A percentile compares a stretch with the other conserved stretches of the same genome.
Evolutionary conservation across 2,797 vertebrate genomes (phyloP).

Genomic region (Myotis pilosus): DNA sequence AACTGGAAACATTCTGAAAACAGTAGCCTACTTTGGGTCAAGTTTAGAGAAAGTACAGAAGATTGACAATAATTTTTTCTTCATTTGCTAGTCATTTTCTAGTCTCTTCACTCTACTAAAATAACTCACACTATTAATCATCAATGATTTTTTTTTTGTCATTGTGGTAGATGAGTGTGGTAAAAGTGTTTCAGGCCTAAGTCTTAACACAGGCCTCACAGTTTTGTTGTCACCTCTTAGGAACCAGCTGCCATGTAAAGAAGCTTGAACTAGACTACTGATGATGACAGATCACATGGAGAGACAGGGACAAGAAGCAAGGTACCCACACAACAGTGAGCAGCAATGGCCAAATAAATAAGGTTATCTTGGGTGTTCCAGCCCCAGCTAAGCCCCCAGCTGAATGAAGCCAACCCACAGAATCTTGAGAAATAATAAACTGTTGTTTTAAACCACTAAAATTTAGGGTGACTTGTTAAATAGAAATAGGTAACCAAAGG

Average conservation of each 20-base stretch:
- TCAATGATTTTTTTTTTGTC: neutral
- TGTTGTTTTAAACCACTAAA: neutral
- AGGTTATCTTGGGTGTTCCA: neutral
- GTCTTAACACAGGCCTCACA: neutral
- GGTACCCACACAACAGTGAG: neutral
- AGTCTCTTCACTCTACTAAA: neutral
- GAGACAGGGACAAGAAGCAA: neutral
- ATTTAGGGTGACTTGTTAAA: slow-evolving; percentile 4
- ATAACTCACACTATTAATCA: neutral
- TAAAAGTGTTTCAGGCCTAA: neutral
- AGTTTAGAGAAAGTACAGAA: slow-evolving; percentile 2
- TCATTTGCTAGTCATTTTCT: neutral
- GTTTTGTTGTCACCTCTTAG: neutral
- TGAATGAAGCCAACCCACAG: neutral
- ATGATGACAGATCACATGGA: neutral
- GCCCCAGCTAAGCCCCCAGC: neutral
- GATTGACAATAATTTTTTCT: neutral
- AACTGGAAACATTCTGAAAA: neutral
- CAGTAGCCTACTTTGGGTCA: neutral
- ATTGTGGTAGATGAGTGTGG: neutral
- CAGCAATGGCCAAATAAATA: neutral
- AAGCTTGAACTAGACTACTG: neutral
- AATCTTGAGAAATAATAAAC: slow-evolving; percentile 24
- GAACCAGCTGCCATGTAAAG: neutral
- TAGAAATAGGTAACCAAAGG: neutral